phyloP scores from a whole-genome alignment of 2,113 vertebrate species.

The Silurus meridionalis region DNA sequence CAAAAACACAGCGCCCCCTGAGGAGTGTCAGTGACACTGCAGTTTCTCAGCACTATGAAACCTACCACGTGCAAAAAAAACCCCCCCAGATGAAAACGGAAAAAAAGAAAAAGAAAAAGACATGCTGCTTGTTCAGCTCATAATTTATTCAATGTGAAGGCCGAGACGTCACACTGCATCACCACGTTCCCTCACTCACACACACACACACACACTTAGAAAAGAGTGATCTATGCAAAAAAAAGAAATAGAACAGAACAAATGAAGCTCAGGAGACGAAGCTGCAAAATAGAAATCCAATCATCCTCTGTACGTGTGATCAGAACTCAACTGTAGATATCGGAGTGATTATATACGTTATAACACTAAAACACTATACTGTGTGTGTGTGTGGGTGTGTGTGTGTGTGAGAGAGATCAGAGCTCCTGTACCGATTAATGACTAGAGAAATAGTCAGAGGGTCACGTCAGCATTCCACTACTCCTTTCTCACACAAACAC shows the following conservation, averaged over 20 bases:
- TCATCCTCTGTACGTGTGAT: not conserved
- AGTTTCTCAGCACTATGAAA: not conserved
- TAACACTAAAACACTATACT: not conserved
- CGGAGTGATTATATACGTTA: not conserved
- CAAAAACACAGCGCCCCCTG: too few species aligned
- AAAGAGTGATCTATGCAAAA: not conserved
- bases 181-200: not conserved
- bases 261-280: not conserved
- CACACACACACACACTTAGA: not conserved
- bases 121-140: slow-evolving; percentile 6
- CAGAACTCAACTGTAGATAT: not conserved
- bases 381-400: not conserved
- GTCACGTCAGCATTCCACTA: too few species aligned
- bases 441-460: not conserved
- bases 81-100: not conserved
- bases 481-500: not conserved
- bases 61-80: not conserved
- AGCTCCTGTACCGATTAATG: not conserved
- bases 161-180: not conserved
- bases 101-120: not conserved
- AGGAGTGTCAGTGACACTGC: too few species aligned
- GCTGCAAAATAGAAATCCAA: not conserved
- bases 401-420: too few species aligned
- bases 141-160: slow-evolving; percentile 16
- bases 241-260: not conserved